Percentiles rank a stretch among this genome's conserved stretches.
phyloP scores from a whole-genome alignment of 2,113 vertebrate genomes.

The Thamnophis sirtalis region DNA sequence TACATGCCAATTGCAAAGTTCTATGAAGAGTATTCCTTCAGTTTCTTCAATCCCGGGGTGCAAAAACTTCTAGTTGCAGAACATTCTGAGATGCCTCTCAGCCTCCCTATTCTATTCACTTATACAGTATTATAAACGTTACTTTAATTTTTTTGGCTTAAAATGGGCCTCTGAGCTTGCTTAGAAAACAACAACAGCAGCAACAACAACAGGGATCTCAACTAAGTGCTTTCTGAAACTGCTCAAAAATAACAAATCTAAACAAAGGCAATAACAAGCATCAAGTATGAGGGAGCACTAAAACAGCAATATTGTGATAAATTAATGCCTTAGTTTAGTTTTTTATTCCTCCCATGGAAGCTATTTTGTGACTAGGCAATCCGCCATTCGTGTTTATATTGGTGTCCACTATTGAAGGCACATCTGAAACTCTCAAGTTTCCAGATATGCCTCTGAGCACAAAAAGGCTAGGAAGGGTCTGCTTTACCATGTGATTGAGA shows the following conservation, averaged over 20 bases:
- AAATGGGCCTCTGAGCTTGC: background rate
- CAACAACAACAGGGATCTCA: background rate
- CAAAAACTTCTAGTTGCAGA: background rate
- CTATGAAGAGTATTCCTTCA: background rate
- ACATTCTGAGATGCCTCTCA: background rate
- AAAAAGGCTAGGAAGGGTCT: background rate
- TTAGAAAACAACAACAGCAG: background rate
- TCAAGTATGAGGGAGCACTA: background rate
- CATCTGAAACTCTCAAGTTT: background rate
- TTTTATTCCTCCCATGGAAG: background rate
- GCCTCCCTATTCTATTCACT: background rate
- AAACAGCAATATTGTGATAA: background rate
- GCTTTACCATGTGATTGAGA: background rate
- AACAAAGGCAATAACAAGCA: background rate
- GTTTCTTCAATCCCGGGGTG: background rate
- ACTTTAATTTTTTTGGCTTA: background rate
- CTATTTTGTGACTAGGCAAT: background rate
- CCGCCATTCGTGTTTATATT: background rate
- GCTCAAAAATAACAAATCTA: background rate
- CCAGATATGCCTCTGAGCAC: background rate
- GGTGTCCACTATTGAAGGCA: background rate
- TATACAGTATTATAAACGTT: background rate
- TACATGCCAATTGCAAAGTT: background rate
- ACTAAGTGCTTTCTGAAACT: background rate
- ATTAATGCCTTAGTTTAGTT: background rate